A percentile compares a stretch with the other conserved stretches of the same genome.
These are phyloP conservation scores for Colinus virginianus DNA, from an alignment of 2,113 vertebrate genomes.

Conservation along the genomic window DNA sequence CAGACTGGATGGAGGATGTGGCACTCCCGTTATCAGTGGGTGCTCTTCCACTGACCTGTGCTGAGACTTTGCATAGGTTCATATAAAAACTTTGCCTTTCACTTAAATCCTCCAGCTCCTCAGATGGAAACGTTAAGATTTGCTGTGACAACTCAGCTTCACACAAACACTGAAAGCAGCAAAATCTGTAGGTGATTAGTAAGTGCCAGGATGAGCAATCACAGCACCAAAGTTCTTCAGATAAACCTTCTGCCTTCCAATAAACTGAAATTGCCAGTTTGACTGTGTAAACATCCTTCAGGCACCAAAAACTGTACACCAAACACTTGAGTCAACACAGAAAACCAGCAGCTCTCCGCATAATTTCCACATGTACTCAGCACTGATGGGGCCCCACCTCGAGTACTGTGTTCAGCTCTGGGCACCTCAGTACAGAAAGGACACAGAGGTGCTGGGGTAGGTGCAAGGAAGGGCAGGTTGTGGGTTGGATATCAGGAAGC, in stretches of 20 bases:
- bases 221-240: slow-evolving; percentile 31
- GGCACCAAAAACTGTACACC: not conserved
- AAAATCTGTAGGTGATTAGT: not conserved
- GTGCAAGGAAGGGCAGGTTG: too few relatives aligned
- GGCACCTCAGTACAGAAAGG: too few relatives aligned
- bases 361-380: too few relatives aligned
- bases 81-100: not conserved
- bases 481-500: too few relatives aligned
- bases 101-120: not conserved
- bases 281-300: slow-evolving; percentile 42
- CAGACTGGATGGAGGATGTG: not conserved
- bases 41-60: too few relatives aligned
- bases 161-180: rapidly evolving
- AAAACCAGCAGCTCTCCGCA: rapidly evolving
- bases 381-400: too few relatives aligned
- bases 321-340: not conserved
- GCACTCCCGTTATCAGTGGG: too few relatives aligned
- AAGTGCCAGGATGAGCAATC: slow-evolving; percentile 66
- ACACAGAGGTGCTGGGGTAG: too few relatives aligned
- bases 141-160: rapidly evolving
- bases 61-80: too few relatives aligned
- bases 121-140: rapidly evolving
- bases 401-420: too few relatives aligned
- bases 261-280: slow-evolving; percentile 56
- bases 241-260: slow-evolving; percentile 74